Percentiles rank a stretch among this genome's conserved stretches.
Conservation (phyloP, 2,888 invertebrate genomes). For the Trichopoda pennipes region DNA sequence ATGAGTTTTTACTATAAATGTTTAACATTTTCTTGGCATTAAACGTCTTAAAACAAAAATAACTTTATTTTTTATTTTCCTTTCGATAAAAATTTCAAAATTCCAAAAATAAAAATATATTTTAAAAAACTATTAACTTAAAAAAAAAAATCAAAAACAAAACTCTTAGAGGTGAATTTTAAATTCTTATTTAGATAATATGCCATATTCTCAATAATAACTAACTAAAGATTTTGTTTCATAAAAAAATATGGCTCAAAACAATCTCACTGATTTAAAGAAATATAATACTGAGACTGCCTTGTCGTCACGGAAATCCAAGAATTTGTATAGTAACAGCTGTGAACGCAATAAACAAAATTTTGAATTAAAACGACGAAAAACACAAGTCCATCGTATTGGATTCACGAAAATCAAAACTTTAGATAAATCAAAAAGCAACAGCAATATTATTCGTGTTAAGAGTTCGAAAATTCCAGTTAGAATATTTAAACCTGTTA, state of each 20-base stretch:
- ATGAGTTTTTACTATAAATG: not conserved
- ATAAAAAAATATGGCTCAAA: constrained; percentile 5
- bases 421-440: not conserved
- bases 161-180: constrained; percentile 38
- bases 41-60: constrained; percentile 27
- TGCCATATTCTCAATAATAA: constrained; percentile 2
- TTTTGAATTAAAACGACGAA: not conserved
- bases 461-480: not conserved
- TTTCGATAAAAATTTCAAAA: constrained; percentile 46
- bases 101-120: constrained; percentile 32
- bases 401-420: not conserved
- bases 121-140: constrained; percentile 6
- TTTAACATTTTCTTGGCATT: constrained; percentile 9
- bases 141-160: not conserved
- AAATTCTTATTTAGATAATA: not conserved
- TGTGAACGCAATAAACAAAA: not conserved
- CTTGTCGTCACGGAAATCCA: not conserved
- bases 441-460: not conserved
- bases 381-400: not conserved
- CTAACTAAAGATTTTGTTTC: constrained; percentile 43
- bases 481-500: not conserved
- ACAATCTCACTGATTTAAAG: not conserved
- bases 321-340: not conserved
- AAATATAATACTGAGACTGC: not conserved
- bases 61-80: constrained; percentile 6